These are phyloP conservation scores for Gortyna flavago DNA, from an alignment of 2,888 invertebrate species.

Conservation along the genomic window DNA sequence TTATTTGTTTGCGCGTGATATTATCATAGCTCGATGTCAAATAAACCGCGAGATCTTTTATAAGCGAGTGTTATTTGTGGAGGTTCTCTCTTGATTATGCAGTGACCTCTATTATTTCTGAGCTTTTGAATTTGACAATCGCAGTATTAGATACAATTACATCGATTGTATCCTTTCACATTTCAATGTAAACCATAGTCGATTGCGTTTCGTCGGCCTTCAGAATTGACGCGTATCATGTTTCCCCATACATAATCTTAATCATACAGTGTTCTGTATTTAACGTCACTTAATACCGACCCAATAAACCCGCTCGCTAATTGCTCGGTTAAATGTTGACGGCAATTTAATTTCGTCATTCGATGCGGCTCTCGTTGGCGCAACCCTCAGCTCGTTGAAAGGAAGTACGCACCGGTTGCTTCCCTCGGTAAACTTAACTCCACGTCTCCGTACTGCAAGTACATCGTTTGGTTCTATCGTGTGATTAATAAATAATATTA, in stretches of 20 bases:
- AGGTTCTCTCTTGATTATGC: conserved; percentile 40
- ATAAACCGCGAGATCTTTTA: conserved; percentile 28
- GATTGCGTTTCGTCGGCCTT: conserved; percentile 71
- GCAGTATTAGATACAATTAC: conserved; percentile 64
- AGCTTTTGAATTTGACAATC: conserved; percentile 57
- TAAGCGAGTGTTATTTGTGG: conserved; percentile 12
- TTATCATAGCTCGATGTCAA: conserved; percentile 48
- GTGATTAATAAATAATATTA: conserved; percentile 78
- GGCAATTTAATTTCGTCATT: conserved; percentile 79
- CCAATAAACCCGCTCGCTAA: conserved; percentile 77
- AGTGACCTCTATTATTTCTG: conserved; percentile 49
- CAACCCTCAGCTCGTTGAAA: conserved; percentile 68
- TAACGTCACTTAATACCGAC: conserved; percentile 72
- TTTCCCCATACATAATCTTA: conserved; percentile 73
- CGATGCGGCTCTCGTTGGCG: conserved; percentile 56
- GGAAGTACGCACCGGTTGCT: conserved; percentile 79
- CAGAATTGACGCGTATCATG: conserved; percentile 71
- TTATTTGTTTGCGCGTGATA: conserved; percentile 53
- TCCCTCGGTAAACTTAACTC: conserved; percentile 72
- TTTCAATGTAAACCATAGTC: conserved; percentile 71
- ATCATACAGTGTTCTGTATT: conserved; percentile 72
- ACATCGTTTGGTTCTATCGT: conserved; percentile 73
- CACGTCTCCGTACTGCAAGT: conserved; percentile 60
- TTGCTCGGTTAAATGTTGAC: conserved; percentile 75
- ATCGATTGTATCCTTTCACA: conserved; percentile 74